Conservation (phyloP, 2,113 vertebrate genomes). For the Epinephelus lanceolatus region DNA sequence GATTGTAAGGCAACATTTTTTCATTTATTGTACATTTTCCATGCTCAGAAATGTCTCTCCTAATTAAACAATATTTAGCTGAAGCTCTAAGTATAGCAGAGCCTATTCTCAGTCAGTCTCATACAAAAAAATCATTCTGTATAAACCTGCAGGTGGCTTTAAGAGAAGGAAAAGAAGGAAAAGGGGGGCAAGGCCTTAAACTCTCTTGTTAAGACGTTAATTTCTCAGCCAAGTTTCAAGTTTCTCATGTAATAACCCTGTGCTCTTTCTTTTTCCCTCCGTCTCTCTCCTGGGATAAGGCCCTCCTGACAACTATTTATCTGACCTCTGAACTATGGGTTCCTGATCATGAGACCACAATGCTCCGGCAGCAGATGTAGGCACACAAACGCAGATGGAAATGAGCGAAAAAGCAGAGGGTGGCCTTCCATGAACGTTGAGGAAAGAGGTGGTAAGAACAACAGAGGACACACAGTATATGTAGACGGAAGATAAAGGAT, state of each 20-base stretch:
- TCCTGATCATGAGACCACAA: conserved; percentile 49
- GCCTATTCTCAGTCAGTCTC: background rate
- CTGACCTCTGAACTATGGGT: conserved; percentile 70
- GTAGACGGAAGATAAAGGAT: background rate
- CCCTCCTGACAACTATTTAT: conserved; percentile 74
- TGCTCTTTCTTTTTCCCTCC: conserved; percentile 39
- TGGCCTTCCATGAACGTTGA: background rate
- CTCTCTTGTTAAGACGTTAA: background rate
- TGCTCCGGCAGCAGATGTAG: conserved; percentile 13
- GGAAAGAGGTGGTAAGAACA: background rate
- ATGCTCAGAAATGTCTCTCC: background rate
- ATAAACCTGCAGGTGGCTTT: background rate
- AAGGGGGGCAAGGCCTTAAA: background rate
- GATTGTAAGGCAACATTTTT: background rate
- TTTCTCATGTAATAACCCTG: conserved; percentile 33
- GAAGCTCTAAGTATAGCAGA: background rate
- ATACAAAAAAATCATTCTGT: background rate
- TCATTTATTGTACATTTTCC: background rate
- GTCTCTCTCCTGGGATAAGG: conserved; percentile 59
- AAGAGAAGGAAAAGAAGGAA: background rate
- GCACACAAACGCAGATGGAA: conserved; percentile 10
- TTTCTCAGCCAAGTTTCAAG: conserved; percentile 37
- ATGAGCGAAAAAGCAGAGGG: background rate
- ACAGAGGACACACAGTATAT: background rate
- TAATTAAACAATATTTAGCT: conserved; percentile 8